Conservation (phyloP, 2,113 vertebrate genomes). For the Dendropsophus ebraccatus region DNA sequence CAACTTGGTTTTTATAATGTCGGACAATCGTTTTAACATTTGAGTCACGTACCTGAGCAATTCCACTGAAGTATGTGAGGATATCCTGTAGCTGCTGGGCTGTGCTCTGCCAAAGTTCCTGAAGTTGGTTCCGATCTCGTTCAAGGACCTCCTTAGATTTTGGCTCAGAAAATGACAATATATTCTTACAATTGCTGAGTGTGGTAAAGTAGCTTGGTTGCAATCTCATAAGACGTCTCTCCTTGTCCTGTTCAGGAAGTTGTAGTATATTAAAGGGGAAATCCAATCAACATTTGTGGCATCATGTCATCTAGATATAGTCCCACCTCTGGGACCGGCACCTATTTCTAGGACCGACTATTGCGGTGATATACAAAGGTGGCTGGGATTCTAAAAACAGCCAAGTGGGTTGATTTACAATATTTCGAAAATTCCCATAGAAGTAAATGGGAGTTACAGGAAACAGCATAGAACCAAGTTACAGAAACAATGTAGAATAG, state of each 20-base stretch:
- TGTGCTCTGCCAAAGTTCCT: slow-evolving; percentile 78
- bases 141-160: slow-evolving; percentile 72
- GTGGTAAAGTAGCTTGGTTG: slow-evolving; percentile 75
- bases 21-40: not conserved
- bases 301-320: too few relatives aligned
- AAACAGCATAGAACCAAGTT: too few relatives aligned
- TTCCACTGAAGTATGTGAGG: slow-evolving; percentile 66
- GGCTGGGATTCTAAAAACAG: too few relatives aligned
- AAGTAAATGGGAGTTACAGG: too few relatives aligned
- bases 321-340: too few relatives aligned
- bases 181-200: slow-evolving; percentile 78
- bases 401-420: too few relatives aligned
- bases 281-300: too few relatives aligned
- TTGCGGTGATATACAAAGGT: too few relatives aligned
- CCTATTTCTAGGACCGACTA: too few relatives aligned
- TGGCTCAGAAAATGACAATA: slow-evolving; percentile 70
- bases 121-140: slow-evolving; percentile 75
- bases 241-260: slow-evolving; percentile 73
- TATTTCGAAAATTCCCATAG: too few relatives aligned
- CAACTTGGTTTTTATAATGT: not conserved
- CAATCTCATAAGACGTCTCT: slow-evolving; percentile 79
- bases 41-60: slow-evolving; percentile 71
- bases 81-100: slow-evolving; percentile 72
- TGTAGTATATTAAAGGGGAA: not conserved
- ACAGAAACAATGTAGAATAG: too few relatives aligned